Evolutionary conservation across 2,797 vertebrate genomes (phyloP), one percentile per base, ranked within the genome.

Genomic region (Mus caroli): DNA sequence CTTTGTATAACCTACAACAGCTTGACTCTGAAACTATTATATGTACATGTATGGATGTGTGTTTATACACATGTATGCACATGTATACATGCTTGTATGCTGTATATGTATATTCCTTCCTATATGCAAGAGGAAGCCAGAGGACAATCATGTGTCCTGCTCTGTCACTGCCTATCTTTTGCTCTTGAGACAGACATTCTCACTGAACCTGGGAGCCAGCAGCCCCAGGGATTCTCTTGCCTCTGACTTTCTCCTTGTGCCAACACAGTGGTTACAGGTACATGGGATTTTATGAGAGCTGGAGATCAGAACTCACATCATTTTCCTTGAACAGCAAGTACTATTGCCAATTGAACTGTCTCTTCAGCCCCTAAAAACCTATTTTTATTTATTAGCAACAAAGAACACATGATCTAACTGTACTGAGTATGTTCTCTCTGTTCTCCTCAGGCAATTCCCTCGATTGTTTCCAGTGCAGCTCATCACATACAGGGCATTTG

Each of bases 311-410:
- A 37, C 64, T 71, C 84, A 37, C 46, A 37, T 11, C 64, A 34
- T 24, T 71, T 54, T 6, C 9, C n/a, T 54, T 37, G 64, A 87
- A 37, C 3, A 3, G 4, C 37, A 64, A 20, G 26, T 17, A 34
- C 17, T 22, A 28, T 14, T 64, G 28, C 2, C 4, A 10, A 2
- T 26, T 22, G 28, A 34, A 13, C 31, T 12, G 8, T 85, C 31
- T 52, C 12, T 62, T 43, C 37, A 20, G 12, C 12, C 9, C 0
- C 0, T 50, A 3, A 24, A 34, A n/a, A 43, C 1, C 9, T 31
- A 17, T 3, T 17, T 62, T 60, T 43, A 88, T 43, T 67, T 52
- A 67, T 64, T 34, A 92, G 17, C 14, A 17, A 50, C 37, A 73
- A 60, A 92, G 17, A 75, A 46, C 11, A 52, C 52, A 58, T 1